Percentiles rank a stretch among this genome's conserved stretches.
These are phyloP conservation scores for Plecotus auritus DNA, from an alignment of 2,113 vertebrate species.

Conservation along the genomic window DNA sequence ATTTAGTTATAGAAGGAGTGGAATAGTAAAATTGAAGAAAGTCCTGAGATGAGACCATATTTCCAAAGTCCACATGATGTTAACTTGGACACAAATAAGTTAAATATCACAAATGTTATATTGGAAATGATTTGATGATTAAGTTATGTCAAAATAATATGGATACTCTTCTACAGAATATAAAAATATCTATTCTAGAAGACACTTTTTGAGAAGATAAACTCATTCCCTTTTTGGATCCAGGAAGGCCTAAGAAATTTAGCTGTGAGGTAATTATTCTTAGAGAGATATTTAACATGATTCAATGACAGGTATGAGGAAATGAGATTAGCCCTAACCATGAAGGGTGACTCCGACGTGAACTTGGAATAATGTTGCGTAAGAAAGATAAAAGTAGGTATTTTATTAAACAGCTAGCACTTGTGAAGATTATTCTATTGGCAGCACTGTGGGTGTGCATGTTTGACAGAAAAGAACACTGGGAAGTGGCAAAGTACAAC, in stretches of 20 bases:
- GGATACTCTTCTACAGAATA: not conserved
- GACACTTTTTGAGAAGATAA: not conserved
- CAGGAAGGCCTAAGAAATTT: slow-evolving; percentile 31
- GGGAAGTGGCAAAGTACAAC: slow-evolving; percentile 16
- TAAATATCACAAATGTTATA: not conserved
- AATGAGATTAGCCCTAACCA: slow-evolving; percentile 47
- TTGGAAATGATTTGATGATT: not conserved
- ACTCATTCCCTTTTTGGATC: not conserved
- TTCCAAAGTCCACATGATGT: not conserved
- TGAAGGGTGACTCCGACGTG: slow-evolving; percentile 38
- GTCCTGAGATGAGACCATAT: not conserved
- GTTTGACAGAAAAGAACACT: slow-evolving; percentile 33
- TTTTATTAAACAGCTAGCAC: slow-evolving; percentile 48
- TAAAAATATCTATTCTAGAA: not conserved
- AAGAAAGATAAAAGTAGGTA: slow-evolving; percentile 52
- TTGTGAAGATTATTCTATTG: slow-evolving; percentile 23
- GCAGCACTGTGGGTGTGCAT: slow-evolving; percentile 1
- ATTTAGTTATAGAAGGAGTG: not conserved
- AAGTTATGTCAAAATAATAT: not conserved
- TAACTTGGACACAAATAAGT: not conserved
- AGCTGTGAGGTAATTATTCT: slow-evolving; percentile 45
- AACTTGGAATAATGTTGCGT: slow-evolving; percentile 40
- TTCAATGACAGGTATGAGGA: slow-evolving; percentile 40
- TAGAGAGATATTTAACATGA: slow-evolving; percentile 51
- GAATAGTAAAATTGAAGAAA: not conserved